A percentile compares a stretch with the other conserved stretches of the same genome.
Conservation (phyloP, 2,113 vertebrate genomes). For the Oryzias javanicus region DNA sequence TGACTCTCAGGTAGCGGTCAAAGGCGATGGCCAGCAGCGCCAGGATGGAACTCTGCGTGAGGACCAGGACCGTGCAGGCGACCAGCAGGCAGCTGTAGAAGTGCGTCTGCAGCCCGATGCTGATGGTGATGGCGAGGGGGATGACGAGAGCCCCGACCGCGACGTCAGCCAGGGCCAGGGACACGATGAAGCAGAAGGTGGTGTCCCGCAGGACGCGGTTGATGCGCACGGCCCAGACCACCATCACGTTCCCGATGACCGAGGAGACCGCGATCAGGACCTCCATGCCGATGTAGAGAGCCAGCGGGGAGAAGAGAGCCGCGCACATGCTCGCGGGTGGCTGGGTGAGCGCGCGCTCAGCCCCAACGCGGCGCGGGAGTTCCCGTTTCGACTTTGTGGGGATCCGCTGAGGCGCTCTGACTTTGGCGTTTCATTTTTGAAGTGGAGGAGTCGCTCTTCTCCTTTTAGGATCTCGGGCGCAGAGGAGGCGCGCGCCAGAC, state of each 20-base stretch:
- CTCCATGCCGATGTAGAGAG: constrained; percentile 90
- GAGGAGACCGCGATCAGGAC: constrained; percentile 90
- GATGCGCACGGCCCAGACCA: constrained; percentile 96
- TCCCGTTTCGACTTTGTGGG: constrained; percentile 30
- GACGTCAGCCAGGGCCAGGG: constrained; percentile 92
- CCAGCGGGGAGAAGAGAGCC: constrained; percentile 71
- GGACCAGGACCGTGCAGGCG: constrained; percentile 90
- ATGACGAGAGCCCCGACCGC: constrained; percentile 94
- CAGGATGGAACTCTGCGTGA: constrained; percentile 97
- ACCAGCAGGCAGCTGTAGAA: constrained; percentile 92
- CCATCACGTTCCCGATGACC: constrained; percentile 93
- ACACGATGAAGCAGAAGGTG: constrained; percentile 95
- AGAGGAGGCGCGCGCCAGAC: constrained; percentile 12
- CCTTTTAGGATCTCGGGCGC: background rate
- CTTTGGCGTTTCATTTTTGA: constrained; percentile 38
- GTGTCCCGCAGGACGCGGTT: constrained; percentile 91
- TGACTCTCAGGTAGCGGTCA: constrained; percentile 94
- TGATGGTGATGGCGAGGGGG: constrained; percentile 92
- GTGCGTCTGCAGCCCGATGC: constrained; percentile 83
- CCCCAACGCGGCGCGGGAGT: constrained; percentile 22
- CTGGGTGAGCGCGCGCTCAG: constrained; percentile 32
- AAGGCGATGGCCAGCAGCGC: constrained; percentile 94
- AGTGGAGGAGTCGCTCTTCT: background rate
- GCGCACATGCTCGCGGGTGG: constrained; percentile 44
- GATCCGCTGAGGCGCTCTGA: constrained; percentile 14